phyloP scores from a whole-genome alignment of 2,113 vertebrate genomes.

The Peromyscus polionotus region DNA sequence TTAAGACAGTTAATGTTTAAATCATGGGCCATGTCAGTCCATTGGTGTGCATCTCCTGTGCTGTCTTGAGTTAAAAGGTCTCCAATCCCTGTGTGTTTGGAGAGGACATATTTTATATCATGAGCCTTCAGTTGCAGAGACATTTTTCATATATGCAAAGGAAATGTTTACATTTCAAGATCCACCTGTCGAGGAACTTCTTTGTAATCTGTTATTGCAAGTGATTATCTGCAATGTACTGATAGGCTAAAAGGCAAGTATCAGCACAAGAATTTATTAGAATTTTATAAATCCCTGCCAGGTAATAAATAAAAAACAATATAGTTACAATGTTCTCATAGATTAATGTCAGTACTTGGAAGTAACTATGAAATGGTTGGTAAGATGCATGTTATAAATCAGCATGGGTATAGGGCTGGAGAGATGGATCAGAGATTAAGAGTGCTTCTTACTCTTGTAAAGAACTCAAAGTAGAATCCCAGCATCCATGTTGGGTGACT shows the following conservation, averaged over 20 bases:
- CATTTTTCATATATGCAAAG: neutral
- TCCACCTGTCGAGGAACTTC: neutral
- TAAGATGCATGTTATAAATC: neutral
- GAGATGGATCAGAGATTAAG: neutral
- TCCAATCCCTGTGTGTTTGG: neutral
- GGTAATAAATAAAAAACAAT: neutral
- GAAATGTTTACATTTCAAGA: neutral
- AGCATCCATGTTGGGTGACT: neutral
- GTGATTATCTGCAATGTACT: neutral
- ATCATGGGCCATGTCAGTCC: neutral
- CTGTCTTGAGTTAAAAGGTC: neutral
- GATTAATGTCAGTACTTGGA: neutral
- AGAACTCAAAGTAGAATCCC: neutral
- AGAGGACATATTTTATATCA: neutral
- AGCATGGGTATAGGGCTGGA: neutral
- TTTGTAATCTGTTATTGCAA: neutral
- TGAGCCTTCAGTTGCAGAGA: neutral
- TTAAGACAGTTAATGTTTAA: neutral
- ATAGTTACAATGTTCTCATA: neutral
- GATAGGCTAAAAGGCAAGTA: neutral
- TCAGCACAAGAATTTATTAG: neutral
- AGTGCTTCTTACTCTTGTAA: neutral
- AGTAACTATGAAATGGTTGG: neutral
- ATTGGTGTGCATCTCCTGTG: neutral
- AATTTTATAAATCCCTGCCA: constrained; percentile 3